Conservation (phyloP, 2,888 invertebrate genomes). For the Acanthoscelides obtectus region DNA sequence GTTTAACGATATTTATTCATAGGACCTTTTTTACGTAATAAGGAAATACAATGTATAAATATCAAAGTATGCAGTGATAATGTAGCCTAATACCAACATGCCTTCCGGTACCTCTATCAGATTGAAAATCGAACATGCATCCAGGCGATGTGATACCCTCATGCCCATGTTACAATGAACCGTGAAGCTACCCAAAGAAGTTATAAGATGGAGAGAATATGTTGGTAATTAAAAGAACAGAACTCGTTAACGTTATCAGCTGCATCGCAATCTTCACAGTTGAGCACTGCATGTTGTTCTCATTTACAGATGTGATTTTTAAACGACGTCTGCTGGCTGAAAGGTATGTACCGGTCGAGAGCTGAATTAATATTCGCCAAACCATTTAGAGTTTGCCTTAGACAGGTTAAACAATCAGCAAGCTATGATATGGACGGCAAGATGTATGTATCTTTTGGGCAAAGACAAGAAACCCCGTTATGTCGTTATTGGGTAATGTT, state of each 20-base stretch:
- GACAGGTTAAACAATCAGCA: too few relatives aligned
- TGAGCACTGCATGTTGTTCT: not conserved
- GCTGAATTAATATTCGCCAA: not conserved
- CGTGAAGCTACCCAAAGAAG: not conserved
- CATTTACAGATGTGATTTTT: not conserved
- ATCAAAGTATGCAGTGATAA: too few relatives aligned
- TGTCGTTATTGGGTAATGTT: too few relatives aligned
- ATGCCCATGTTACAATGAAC: not conserved
- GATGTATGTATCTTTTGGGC: too few relatives aligned
- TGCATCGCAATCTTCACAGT: not conserved
- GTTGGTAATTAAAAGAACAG: not conserved
- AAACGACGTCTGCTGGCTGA: not conserved
- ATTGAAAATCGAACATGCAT: not conserved
- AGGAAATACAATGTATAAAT: too few relatives aligned
- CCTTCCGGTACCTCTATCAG: not conserved
- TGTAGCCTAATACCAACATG: too few relatives aligned
- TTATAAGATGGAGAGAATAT: not conserved
- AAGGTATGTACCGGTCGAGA: not conserved
- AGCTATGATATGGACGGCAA: too few relatives aligned
- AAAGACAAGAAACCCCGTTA: too few relatives aligned
- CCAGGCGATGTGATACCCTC: not conserved
- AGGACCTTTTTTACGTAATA: too few relatives aligned
- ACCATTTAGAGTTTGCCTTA: not conserved
- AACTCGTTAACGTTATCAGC: not conserved
- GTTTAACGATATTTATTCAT: too few relatives aligned